Base-by-base conservation (phyloP, 2,888 invertebrate genomes). In the Tenthredo scrophulariae region DNA sequence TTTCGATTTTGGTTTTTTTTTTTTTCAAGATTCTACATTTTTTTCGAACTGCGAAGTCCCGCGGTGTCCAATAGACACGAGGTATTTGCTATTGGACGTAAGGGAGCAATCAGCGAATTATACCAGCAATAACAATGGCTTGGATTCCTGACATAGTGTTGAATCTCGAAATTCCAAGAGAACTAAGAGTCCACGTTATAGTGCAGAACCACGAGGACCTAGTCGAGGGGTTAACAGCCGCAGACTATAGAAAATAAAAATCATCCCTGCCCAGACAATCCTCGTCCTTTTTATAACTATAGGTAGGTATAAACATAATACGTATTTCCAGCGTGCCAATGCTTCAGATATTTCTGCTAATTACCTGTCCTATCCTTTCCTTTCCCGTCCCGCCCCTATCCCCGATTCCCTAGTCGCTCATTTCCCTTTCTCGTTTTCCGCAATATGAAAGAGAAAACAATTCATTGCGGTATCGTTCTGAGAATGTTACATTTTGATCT, bases 331-430 rank as follows among this genome's bases (percentile, higher is more conserved):
- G 84, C 84, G 70, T 46, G 84, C 72, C 87, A 85, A 89, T 88
- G 86, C 87, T 87, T 77, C 54, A 85, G 84, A 90, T 89, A 87
- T 88, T 89, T 89, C 89, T 88, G 86, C 89, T 89, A 89, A 91
- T 91, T 89, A 90, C 88, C 87, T 40, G n/a, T 33, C 40, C 84
- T n/a, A 22, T 26, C 22, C 62, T 10, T 40, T 10, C 15, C 18
- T 13, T 13, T 50, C 13, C 37, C 3, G n/a, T 9, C 18, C 29
- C 33, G 10, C 18, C 22, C 7, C 26, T n/a, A 22, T 13, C 2
- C 4, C 46, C 2, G 29, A 13, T 3, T 58, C n/a, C 15, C 6
- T 7, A 2, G 54, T 82, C 65, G 6, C 65, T 9, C 62, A 33
- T 67, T 50, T 43, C 65, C 22, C 2, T 22, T 62, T 13, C 26